Percentiles rank a stretch among this genome's conserved stretches.
These are phyloP conservation scores for Lutraria rhynchaena DNA, from an alignment of 1,140 invertebrate species.

Conservation along the genomic window DNA sequence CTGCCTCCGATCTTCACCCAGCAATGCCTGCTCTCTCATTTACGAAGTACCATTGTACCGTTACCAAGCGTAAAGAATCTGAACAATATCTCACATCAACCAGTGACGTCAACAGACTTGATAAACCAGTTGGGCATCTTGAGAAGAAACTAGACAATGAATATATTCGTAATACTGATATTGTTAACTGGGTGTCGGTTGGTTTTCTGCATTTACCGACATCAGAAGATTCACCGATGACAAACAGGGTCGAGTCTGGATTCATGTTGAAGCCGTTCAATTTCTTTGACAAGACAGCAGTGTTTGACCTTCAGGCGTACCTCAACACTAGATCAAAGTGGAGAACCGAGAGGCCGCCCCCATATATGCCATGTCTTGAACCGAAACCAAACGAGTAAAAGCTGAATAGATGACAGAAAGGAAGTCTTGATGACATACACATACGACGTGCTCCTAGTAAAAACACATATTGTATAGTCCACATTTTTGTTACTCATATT, in stretches of 20 bases:
- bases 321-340: constrained; percentile 5
- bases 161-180: constrained; percentile 26
- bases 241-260: constrained; percentile 16
- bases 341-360: constrained; percentile 25
- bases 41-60: constrained; percentile 53
- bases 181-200: constrained; percentile 58
- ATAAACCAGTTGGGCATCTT: constrained; percentile 29
- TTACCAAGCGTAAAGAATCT: constrained; percentile 50
- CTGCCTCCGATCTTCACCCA: constrained; percentile 28
- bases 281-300: constrained; percentile 54
- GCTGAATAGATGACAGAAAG: too few relatives aligned
- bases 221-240: constrained; percentile 58
- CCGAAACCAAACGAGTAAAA: too few relatives aligned
- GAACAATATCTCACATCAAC: constrained; percentile 49
- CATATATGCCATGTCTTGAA: constrained; percentile 31
- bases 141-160: constrained; percentile 44
- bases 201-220: constrained; percentile 57
- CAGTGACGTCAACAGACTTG: constrained; percentile 35
- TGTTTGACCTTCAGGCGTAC: constrained; percentile 43
- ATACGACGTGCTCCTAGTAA: too few relatives aligned
- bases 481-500: too few relatives aligned
- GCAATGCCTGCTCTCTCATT: constrained; percentile 49
- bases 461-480: too few relatives aligned
- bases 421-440: too few relatives aligned
- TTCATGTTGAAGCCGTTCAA: constrained; percentile 57